These are phyloP conservation scores for Tragulus kanchil DNA, from an alignment of 2,113 vertebrate species.

Conservation along the genomic window DNA sequence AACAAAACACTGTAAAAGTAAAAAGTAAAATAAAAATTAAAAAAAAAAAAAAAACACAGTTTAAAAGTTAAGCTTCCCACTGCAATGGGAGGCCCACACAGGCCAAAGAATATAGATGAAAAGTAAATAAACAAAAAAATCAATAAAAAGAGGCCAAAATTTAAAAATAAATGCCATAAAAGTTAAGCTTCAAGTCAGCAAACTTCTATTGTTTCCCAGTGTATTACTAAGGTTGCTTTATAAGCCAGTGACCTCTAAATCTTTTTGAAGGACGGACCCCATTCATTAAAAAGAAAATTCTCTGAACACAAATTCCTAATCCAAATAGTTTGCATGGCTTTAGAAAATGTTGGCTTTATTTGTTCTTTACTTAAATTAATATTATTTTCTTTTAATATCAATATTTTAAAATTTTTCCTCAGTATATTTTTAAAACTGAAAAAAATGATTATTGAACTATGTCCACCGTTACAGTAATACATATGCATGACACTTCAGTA, in stretches of 20 bases:
- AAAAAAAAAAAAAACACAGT: neutral
- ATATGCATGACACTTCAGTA: neutral
- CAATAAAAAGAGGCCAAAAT: too few relatives aligned
- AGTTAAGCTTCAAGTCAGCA: neutral
- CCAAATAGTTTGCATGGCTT: slow-evolving; percentile 19
- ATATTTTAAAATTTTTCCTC: neutral
- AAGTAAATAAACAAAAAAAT: too few relatives aligned
- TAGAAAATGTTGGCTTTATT: slow-evolving; percentile 45
- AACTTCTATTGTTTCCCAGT: neutral
- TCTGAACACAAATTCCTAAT: neutral
- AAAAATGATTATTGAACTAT: neutral
- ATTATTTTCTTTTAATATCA: slow-evolving; percentile 30
- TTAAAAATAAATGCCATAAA: neutral
- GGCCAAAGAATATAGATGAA: too few relatives aligned
- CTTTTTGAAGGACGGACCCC: neutral
- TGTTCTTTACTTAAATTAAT: slow-evolving; percentile 12
- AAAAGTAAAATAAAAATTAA: too few relatives aligned
- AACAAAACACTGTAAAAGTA: too few relatives aligned
- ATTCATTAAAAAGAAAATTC: neutral
- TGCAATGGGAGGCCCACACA: too few relatives aligned
- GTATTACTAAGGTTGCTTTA: neutral
- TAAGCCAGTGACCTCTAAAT: slow-evolving; percentile 2
- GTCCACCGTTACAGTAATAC: neutral
- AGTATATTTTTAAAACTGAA: neutral
- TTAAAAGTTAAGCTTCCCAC: neutral